These are phyloP conservation scores for Spilosoma lubricipeda DNA, from an alignment of 2,888 invertebrate species.

Conservation along the genomic window DNA sequence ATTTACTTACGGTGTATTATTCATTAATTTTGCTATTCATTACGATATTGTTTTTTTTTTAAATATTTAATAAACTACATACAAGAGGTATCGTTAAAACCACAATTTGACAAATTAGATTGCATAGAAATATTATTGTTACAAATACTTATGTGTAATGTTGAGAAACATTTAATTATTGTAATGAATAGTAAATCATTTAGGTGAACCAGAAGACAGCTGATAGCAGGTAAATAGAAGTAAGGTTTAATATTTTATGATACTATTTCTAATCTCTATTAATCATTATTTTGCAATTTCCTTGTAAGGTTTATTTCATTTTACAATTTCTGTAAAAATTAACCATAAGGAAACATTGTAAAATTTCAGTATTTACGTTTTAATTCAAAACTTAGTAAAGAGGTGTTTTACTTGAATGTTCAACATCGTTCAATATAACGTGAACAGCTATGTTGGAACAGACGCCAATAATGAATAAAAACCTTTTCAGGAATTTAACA, in stretches of 20 bases:
- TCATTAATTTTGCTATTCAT: slow-evolving; percentile 2
- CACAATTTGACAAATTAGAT: background rate
- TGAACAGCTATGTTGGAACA: background rate
- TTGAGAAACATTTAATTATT: slow-evolving; percentile 14
- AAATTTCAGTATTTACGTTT: background rate
- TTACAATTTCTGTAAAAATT: background rate
- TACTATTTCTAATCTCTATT: background rate
- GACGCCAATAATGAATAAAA: slow-evolving; percentile 14
- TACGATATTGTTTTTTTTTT: slow-evolving; percentile 4
- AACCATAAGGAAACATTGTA: background rate
- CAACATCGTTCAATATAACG: background rate
- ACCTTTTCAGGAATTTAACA: slow-evolving; percentile 76
- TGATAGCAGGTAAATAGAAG: slow-evolving; percentile 46
- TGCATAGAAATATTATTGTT: background rate
- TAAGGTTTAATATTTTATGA: background rate
- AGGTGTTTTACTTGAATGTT: background rate
- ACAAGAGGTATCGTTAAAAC: background rate
- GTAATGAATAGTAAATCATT: slow-evolving; percentile 32
- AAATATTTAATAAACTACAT: background rate
- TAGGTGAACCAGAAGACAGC: slow-evolving; percentile 54
- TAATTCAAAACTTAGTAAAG: background rate
- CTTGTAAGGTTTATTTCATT: background rate
- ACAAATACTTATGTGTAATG: background rate
- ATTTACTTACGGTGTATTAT: background rate
- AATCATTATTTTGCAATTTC: background rate